Evolutionary conservation across 2,113 vertebrate species (phyloP).

Genomic region (Melanerpes aurifrons): DNA sequence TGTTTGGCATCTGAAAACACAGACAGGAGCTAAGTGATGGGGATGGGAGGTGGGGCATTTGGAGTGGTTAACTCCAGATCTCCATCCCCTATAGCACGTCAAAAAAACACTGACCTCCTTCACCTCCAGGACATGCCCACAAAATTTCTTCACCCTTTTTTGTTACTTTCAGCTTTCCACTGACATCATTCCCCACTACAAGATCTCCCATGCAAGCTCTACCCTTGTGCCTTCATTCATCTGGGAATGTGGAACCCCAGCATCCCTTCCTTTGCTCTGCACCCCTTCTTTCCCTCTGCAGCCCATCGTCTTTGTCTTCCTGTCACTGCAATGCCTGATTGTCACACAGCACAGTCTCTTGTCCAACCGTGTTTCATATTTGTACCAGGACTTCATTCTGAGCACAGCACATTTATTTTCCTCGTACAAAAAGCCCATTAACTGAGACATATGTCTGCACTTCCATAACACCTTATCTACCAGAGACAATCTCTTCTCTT

Average conservation of each 20-base stretch:
- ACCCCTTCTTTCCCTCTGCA: rapidly evolving
- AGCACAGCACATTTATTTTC: neutral
- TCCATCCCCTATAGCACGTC: neutral
- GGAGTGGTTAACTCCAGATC: rapidly evolving
- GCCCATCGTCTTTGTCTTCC: rapidly evolving
- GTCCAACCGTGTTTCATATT: rapidly evolving
- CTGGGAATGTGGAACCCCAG: rapidly evolving
- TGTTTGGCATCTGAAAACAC: neutral
- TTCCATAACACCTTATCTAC: slow-evolving; percentile 53
- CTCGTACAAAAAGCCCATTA: slow-evolving; percentile 9
- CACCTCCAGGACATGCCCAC: rapidly evolving
- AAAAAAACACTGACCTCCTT: neutral
- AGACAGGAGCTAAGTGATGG: neutral
- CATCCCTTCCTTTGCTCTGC: rapidly evolving
- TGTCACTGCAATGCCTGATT: rapidly evolving
- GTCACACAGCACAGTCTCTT: neutral
- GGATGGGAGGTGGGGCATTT: neutral
- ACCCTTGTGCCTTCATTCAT: rapidly evolving
- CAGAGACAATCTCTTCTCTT: slow-evolving; percentile 39
- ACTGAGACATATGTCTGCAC: slow-evolving; percentile 20
- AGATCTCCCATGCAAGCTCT: rapidly evolving
- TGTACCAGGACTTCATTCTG: neutral
- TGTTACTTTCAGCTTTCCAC: neutral
- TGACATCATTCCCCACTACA: neutral
- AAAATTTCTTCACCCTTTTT: neutral